Percentiles rank a stretch among this genome's conserved stretches.
phyloP scores from a whole-genome alignment of 1,140 invertebrate species.

The Microplitis mediator region DNA sequence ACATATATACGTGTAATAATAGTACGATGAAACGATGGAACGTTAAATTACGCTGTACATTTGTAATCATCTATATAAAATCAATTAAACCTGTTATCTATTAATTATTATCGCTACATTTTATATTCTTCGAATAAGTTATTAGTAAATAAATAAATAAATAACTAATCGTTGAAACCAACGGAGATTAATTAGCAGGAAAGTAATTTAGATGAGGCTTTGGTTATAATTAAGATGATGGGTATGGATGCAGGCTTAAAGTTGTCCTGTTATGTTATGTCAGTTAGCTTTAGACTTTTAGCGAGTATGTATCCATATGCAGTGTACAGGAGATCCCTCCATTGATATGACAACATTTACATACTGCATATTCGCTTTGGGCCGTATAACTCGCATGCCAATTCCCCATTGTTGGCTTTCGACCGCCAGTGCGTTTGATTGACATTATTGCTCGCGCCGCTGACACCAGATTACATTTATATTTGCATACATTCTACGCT shows the following conservation, averaged over 20 bases:
- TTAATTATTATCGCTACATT: neutral
- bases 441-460: conserved; percentile 63
- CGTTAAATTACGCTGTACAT: neutral
- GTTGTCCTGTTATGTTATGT: neutral
- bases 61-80: conserved; percentile 19
- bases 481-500: conserved; percentile 61
- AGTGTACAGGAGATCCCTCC: conserved; percentile 45
- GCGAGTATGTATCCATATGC: conserved; percentile 60
- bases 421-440: conserved; percentile 61
- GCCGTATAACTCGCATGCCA: conserved; percentile 56
- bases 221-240: no score
- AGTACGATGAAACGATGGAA: conserved; percentile 7
- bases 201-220: no score
- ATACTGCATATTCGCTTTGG: conserved; percentile 63
- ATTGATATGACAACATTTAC: conserved; percentile 64
- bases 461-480: conserved; percentile 65
- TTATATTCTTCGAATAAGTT: neutral
- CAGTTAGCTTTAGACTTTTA: conserved; percentile 24
- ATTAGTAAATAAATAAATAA: no score
- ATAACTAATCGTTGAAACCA: no score
- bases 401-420: conserved; percentile 62
- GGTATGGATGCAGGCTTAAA: neutral
- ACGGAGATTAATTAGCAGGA: no score
- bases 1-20: neutral
- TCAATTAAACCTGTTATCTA: neutral